Percentiles rank a stretch among this genome's conserved stretches.
Conservation (phyloP, 2,888 invertebrate species). For the Xanthorhoe spadicearia region DNA sequence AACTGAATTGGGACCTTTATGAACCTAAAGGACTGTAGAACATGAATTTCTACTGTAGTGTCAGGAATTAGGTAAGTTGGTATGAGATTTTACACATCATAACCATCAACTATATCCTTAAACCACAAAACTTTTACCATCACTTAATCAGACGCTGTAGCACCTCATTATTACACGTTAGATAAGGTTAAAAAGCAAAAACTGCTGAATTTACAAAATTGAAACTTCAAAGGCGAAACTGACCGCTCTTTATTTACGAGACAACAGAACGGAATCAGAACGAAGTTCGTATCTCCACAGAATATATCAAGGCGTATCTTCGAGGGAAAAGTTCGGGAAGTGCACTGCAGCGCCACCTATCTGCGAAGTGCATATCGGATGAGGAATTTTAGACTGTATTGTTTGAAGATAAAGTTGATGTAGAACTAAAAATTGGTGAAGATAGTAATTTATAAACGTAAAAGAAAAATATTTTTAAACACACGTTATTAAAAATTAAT, state of each 20-base stretch:
- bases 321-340: constrained; percentile 56
- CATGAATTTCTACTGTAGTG: no score
- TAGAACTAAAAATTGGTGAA: neutral
- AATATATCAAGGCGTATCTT: constrained; percentile 60
- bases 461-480: no score
- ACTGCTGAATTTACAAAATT: constrained; percentile 3
- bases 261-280: constrained; percentile 53
- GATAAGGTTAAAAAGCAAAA: neutral
- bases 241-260: constrained; percentile 49
- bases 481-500: no score
- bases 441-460: no score
- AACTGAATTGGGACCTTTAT: no score
- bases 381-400: constrained; percentile 18
- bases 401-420: neutral
- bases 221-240: constrained; percentile 4
- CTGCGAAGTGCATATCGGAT: constrained; percentile 20
- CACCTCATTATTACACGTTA: neutral
- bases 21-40: no score
- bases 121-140: no score
- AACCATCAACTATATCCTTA: no score
- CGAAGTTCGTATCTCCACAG: constrained; percentile 52
- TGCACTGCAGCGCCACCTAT: constrained; percentile 46
- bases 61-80: no score
- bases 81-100: no score
- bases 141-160: no score